Evolutionary conservation across 2,113 vertebrate genomes (phyloP).

Genomic region (Eira barbara): DNA sequence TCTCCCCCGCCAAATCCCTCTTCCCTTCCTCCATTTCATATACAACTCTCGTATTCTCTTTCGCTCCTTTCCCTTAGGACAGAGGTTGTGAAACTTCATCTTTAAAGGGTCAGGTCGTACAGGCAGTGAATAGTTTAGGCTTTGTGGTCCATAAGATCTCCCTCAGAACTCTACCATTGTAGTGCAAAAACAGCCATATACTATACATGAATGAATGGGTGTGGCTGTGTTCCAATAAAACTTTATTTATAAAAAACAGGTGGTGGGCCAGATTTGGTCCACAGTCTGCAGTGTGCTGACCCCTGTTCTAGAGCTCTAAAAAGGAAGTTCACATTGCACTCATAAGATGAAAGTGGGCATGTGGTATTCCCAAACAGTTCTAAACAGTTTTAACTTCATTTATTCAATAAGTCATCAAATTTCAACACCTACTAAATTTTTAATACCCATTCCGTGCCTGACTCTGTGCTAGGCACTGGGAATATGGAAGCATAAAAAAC

Average conservation of each 20-base stretch:
- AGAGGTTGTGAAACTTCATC: not conserved
- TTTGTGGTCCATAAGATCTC: not conserved
- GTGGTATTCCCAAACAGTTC: not conserved
- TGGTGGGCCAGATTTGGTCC: not conserved
- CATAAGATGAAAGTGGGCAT: not conserved
- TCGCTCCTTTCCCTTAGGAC: not conserved
- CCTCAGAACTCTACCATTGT: not conserved
- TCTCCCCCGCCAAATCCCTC: not conserved
- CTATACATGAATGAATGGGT: not conserved
- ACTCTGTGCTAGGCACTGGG: not conserved
- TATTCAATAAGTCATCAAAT: not conserved
- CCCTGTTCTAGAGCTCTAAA: not conserved
- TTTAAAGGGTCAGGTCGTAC: not conserved
- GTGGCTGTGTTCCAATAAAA: not conserved
- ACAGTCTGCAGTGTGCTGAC: not conserved
- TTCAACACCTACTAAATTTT: not conserved
- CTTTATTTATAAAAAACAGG: not conserved
- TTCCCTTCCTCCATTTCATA: not conserved
- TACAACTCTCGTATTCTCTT: not conserved
- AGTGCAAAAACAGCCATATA: not conserved
- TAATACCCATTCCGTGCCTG: not conserved
- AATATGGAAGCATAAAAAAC: not conserved
- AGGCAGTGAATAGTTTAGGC: not conserved
- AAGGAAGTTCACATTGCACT: not conserved
- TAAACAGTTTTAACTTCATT: not conserved